Evolutionary conservation across 1,140 invertebrate genomes (phyloP), one percentile per base, ranked within the genome.

Genomic region (Temnothorax nylanderi): DNA sequence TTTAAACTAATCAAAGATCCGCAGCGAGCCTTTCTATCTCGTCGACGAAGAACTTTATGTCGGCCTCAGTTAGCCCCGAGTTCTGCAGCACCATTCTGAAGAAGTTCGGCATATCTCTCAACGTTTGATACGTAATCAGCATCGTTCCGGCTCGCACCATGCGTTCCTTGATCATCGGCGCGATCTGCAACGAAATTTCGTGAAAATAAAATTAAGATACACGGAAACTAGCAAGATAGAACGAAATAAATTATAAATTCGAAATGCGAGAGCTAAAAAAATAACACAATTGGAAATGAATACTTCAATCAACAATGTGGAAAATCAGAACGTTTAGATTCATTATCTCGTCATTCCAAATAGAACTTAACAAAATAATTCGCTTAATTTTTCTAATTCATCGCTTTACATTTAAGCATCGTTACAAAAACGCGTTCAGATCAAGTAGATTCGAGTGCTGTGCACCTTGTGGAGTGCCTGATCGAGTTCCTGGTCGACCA

Each of bases 61-160:
- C 98, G 6, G 96, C 95, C 86, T 97, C 96, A 21, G 97, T 97
- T 3, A 98, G 94, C 21, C 97, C 97, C 4, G 98, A 99, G 92
- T 98, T 99, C 94, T 98, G 98, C 89, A 99, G 96, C 8, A 99
- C 98, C 72, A 99, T 96, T 58, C 99, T 96, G 96, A 99, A 99
- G 95, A 99, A 99, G 94, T 99, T 98, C 0, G 98, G 98, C 85
- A 97, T 95, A 80, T 96, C 95, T 64, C 97, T 96, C 85, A 98
- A 95, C 0, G 98, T 98, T 93, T 99, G 99, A 93, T 99, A 99
- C 18, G 98, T 99, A 44, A 99, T 97, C 97, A 99, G 98, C 97
- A 99, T 99, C 4, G 97, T 97, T 4, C 99, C 99, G 93, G 98
- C 97, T 93, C 98, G 97, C 96, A 99, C 98, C 99, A 99, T 99